These are phyloP conservation scores for Platycheirus albimanus DNA, from an alignment of 2,888 invertebrate genomes.

Conservation along the genomic window DNA sequence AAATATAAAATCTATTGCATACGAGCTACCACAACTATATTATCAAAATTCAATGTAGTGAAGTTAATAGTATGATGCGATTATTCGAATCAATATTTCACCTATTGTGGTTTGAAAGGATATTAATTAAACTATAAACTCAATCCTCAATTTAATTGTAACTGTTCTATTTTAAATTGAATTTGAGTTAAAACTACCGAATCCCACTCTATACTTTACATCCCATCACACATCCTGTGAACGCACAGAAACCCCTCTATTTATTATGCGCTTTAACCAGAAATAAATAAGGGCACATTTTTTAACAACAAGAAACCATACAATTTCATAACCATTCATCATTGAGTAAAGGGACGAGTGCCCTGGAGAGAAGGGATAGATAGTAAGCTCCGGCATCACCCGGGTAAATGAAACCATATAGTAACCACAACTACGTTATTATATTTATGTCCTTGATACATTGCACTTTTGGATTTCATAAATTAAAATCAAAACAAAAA, in stretches of 20 bases:
- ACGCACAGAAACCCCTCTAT: not conserved
- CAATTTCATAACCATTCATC: conserved; percentile 47
- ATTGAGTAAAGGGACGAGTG: not conserved
- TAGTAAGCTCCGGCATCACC: not conserved
- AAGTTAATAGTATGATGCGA: not conserved
- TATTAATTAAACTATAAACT: conserved; percentile 39
- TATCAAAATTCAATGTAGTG: not conserved
- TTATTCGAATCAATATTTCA: conserved; percentile 49
- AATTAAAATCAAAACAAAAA: not conserved
- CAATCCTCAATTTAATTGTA: not conserved
- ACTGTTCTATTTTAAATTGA: not conserved
- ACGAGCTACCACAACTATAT: not conserved
- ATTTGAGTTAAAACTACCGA: not conserved
- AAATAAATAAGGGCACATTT: not conserved
- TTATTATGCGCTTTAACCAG: not conserved
- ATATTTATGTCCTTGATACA: conserved; percentile 57
- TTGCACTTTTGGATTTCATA: conserved; percentile 50
- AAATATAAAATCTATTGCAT: no score
- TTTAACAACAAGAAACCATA: conserved; percentile 26
- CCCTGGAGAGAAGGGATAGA: no score
- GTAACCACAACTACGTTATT: conserved; percentile 59
- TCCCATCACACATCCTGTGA: no score
- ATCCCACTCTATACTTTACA: not conserved
- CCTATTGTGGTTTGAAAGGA: conserved; percentile 44
- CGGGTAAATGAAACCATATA: conserved; percentile 45